phyloP scores from a whole-genome alignment of 2,113 vertebrate species.

The Centrocercus urophasianus region DNA sequence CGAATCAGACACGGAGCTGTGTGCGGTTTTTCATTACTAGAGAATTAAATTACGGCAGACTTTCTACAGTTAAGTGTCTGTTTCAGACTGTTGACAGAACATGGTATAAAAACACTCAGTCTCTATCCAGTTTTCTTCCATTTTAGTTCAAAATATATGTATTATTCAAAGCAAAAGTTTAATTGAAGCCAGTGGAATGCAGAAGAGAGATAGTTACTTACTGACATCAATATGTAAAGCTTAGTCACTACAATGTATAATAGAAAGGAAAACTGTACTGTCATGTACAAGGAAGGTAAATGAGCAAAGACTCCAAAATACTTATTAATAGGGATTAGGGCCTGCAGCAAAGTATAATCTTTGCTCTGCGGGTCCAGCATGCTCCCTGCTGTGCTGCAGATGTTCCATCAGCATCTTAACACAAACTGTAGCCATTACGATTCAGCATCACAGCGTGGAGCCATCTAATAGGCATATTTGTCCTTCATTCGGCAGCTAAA shows the following conservation, averaged over 20 bases:
- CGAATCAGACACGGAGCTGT: background rate
- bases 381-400: background rate
- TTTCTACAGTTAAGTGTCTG: background rate
- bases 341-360: background rate
- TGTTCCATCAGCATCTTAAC: background rate
- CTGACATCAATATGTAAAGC: background rate
- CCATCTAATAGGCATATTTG: background rate
- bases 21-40: background rate
- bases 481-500: background rate
- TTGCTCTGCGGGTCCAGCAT: background rate
- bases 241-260: background rate
- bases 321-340: background rate
- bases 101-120: background rate
- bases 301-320: background rate
- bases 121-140: background rate
- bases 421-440: background rate
- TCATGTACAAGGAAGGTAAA: background rate
- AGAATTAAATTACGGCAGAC: background rate
- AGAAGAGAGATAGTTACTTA: background rate
- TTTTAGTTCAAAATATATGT: slow-evolving; percentile 11
- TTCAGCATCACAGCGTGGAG: background rate
- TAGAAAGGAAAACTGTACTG: background rate
- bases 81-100: background rate
- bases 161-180: slow-evolving; percentile 17
- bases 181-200: background rate